A percentile compares a stretch with the other conserved stretches of the same genome.
Conservation (phyloP, 1,140 invertebrate species). For the Eupeodes corollae region DNA sequence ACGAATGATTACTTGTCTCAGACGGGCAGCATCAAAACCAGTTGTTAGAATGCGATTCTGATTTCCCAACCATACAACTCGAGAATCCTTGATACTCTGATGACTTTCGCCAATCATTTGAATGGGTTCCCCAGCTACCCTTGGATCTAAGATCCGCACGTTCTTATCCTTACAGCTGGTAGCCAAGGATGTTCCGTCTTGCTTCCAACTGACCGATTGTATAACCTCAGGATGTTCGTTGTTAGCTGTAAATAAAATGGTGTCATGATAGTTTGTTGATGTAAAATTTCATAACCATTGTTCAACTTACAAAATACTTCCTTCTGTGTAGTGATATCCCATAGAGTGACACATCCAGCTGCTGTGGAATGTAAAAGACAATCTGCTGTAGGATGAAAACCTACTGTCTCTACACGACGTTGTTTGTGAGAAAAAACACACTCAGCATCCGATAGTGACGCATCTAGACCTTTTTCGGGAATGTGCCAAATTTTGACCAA, state of each 20-base stretch:
- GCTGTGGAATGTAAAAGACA: slow-evolving; percentile 70
- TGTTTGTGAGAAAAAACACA: slow-evolving; percentile 70
- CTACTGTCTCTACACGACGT: slow-evolving; percentile 70
- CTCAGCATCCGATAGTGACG: slow-evolving; percentile 67
- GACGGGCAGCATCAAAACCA: slow-evolving; percentile 60
- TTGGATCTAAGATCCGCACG: slow-evolving; percentile 68
- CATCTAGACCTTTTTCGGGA: slow-evolving; percentile 63
- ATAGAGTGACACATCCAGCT: slow-evolving; percentile 69
- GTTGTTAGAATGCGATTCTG: slow-evolving; percentile 72
- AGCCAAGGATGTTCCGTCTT: slow-evolving; percentile 63
- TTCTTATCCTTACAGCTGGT: slow-evolving; percentile 75
- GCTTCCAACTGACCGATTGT: slow-evolving; percentile 73
- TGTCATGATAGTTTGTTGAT: neutral
- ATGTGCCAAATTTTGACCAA: slow-evolving; percentile 81
- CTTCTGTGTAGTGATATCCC: slow-evolving; percentile 73
- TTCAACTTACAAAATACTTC: slow-evolving; percentile 59
- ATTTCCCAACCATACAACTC: slow-evolving; percentile 79
- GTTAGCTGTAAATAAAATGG: slow-evolving; percentile 43
- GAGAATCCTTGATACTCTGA: slow-evolving; percentile 80
- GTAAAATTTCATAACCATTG: no score
- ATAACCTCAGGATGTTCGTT: slow-evolving; percentile 72
- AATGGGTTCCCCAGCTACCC: slow-evolving; percentile 46
- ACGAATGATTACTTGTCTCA: slow-evolving; percentile 75
- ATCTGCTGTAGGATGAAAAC: slow-evolving; percentile 79
- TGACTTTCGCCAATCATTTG: slow-evolving; percentile 61